A percentile compares a stretch with the other conserved stretches of the same genome.
Conservation (phyloP, 2,113 vertebrate genomes). For the Micronycteris hirsuta region DNA sequence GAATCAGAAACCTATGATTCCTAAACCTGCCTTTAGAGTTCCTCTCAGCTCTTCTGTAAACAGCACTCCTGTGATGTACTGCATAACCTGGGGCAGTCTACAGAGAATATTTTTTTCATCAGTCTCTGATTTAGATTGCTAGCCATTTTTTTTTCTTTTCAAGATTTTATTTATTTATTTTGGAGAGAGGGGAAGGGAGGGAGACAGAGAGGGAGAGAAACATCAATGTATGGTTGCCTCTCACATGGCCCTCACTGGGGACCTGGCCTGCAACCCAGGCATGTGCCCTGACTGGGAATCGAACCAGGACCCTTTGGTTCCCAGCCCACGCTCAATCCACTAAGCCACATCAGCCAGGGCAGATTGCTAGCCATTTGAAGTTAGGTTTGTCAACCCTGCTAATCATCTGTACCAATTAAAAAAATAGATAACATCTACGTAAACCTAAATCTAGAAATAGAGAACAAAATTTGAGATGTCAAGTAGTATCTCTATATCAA, state of each 20-base stretch:
- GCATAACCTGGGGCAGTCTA: neutral
- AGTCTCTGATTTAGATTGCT: neutral
- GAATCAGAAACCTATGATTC: neutral
- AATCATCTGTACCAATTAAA: neutral
- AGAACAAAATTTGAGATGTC: neutral
- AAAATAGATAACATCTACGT: neutral
- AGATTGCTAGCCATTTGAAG: neutral
- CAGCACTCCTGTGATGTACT: neutral
- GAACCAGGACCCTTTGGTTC: too few species aligned
- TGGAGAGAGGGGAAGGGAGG: too few species aligned
- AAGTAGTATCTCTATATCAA: neutral
- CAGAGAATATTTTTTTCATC: neutral
- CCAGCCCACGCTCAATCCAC: too few species aligned
- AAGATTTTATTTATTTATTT: too few species aligned
- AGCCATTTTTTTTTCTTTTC: too few species aligned
- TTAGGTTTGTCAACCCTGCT: neutral
- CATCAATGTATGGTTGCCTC: too few species aligned
- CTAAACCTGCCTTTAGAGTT: neutral
- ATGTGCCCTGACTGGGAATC: too few species aligned
- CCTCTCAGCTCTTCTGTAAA: neutral
- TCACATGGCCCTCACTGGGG: too few species aligned
- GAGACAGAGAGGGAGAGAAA: too few species aligned
- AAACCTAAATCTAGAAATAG: neutral
- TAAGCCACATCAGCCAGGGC: too few species aligned
- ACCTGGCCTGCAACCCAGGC: too few species aligned